Base-by-base conservation (phyloP, 2,888 invertebrate genomes). In the Ophioninae sp. region DNA sequence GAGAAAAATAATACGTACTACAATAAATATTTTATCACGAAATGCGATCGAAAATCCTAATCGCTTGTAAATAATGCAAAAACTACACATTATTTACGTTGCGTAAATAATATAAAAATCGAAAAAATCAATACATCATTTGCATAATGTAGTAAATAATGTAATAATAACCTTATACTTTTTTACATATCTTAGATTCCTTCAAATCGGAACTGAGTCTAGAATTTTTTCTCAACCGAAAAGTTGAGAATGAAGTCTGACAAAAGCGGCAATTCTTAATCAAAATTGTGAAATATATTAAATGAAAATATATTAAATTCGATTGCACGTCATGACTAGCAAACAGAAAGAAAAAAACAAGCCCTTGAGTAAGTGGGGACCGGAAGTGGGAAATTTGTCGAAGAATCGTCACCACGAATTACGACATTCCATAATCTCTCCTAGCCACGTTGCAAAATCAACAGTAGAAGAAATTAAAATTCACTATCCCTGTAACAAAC, bases 241-340 rank as follows among this genome's bases (percentile, higher is more conserved):
- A 44, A 2, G 30, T 30, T 3, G 30, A 30, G 3, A 30, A 30
- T 30, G 30, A 30, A 30, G 30, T 30, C 30, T 30, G 30, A 3
- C 30, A 30, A 30, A 30, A 30, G 30, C 30, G 30, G 30, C 1
- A 30, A 30, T 30, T 30, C 3, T 30, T 30, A 30, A 30, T 30
- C 3, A 30, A 30, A 30, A 30, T 30, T 3, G n/a, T n/a, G 21
- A 44, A 62, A 61, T n/a, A 10, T 10, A 39, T n/a, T n/a, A n/a
- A n/a, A n/a, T 17, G 17, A 17, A 50, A 50, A 50, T 50, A 50
- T 50, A 50, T 50, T 50, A 50, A 50, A 50, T 50, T 50, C 13
- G 50, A 57, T 70, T 56, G 57, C 30, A 56, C 13, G 6, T 13
- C 3, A 17, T 56, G 62, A 62, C 73, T 74, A 74, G 73, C 17